phyloP scores from a whole-genome alignment of 2,888 invertebrate genomes.

The Pseudococcus longispinus region DNA sequence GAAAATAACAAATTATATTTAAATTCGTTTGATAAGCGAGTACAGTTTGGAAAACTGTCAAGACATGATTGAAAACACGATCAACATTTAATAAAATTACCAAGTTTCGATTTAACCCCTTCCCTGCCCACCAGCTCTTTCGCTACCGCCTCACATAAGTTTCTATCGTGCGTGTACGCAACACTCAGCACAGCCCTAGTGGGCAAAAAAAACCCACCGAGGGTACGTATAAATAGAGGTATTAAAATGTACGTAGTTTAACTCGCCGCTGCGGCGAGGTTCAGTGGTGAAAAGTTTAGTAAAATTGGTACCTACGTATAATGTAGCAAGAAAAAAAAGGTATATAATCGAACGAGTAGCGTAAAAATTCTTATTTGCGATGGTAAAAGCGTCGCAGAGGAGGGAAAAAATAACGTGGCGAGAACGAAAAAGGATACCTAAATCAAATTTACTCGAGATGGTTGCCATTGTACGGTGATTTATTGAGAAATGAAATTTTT shows the following conservation, averaged over 20 bases:
- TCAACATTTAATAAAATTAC: slow-evolving; percentile 45
- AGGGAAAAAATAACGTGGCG: too few species aligned
- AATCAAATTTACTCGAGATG: not conserved
- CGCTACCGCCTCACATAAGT: too few species aligned
- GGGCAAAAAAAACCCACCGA: not conserved
- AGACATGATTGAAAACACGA: slow-evolving; percentile 45
- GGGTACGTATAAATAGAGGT: not conserved
- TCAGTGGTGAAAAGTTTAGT: not conserved
- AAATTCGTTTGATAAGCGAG: slow-evolving; percentile 41
- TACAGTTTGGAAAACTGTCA: slow-evolving; percentile 41
- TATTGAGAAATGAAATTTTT: not conserved
- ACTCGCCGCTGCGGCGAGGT: not conserved
- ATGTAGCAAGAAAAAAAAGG: not conserved
- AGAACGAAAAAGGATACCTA: not conserved
- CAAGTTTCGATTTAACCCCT: slow-evolving; percentile 36
- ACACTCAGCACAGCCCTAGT: not conserved
- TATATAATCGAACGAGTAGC: not conserved
- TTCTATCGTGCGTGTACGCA: not conserved
- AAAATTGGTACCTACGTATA: not conserved
- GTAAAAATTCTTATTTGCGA: not conserved
- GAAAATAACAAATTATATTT: slow-evolving; percentile 38
- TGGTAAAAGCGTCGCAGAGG: not conserved
- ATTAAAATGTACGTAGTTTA: not conserved
- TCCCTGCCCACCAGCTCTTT: not conserved
- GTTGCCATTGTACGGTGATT: not conserved